Conservation (phyloP, 2,113 vertebrate species). For the Sylvia atricapilla region DNA sequence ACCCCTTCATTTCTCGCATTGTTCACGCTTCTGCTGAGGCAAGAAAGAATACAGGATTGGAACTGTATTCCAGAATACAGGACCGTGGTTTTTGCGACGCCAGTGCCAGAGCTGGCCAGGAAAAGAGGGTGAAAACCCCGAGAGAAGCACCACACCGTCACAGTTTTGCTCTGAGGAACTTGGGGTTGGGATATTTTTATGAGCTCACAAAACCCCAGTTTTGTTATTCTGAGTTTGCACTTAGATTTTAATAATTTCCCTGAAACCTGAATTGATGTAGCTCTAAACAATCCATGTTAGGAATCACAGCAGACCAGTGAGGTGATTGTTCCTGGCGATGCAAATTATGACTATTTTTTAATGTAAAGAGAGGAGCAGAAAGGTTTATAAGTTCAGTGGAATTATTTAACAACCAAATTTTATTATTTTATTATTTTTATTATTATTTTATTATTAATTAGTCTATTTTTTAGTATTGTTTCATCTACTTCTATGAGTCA, state of each 20-base stretch:
- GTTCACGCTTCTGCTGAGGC: too few relatives aligned
- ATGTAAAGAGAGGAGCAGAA: neutral
- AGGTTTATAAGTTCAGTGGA: neutral
- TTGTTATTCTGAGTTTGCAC: neutral
- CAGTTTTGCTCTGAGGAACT: too few relatives aligned
- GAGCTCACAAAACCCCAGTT: neutral
- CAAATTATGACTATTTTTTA: neutral
- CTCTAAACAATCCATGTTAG: neutral
- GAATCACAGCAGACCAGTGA: neutral
- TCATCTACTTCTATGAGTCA: neutral
- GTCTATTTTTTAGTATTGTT: neutral
- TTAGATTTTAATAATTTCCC: neutral
- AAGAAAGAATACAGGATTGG: too few relatives aligned
- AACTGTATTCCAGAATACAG: too few relatives aligned
- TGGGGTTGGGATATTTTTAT: neutral
- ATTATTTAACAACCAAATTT: neutral
- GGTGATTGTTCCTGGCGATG: neutral
- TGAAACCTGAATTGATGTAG: neutral
- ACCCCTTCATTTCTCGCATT: too few relatives aligned
- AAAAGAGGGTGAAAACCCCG: too few relatives aligned
- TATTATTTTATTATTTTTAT: neutral
- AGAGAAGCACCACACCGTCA: too few relatives aligned
- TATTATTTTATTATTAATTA: neutral
- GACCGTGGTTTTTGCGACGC: too few relatives aligned
- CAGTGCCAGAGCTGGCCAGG: too few relatives aligned